phyloP scores from a whole-genome alignment of 2,888 invertebrate species.

The Branchipolynoe longqiensis region DNA sequence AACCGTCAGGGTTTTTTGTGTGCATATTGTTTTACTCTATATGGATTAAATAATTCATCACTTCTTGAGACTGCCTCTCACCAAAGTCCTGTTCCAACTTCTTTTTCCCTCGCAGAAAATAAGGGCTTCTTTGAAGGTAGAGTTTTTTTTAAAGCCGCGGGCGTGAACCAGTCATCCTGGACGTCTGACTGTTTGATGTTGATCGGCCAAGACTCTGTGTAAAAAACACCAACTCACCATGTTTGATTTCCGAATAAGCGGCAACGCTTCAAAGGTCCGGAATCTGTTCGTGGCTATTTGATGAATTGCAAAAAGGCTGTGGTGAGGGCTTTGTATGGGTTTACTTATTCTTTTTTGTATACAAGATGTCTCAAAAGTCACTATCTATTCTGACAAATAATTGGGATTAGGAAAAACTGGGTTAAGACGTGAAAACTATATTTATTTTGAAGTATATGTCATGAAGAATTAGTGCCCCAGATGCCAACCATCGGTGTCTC shows the following conservation, averaged over 20 bases:
- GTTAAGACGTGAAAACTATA: too few relatives aligned
- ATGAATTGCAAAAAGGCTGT: slow-evolving; percentile 17
- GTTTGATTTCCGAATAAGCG: slow-evolving; percentile 50
- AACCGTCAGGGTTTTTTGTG: too few relatives aligned
- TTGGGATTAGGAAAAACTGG: too few relatives aligned
- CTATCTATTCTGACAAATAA: too few relatives aligned
- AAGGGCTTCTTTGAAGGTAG: slow-evolving; percentile 2
- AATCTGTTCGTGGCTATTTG: slow-evolving; percentile 42
- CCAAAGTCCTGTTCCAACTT: neutral
- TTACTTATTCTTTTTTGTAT: too few relatives aligned
- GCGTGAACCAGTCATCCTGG: neutral
- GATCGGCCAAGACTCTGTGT: neutral
- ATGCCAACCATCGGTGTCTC: too few relatives aligned
- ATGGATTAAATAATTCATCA: slow-evolving; percentile 15
- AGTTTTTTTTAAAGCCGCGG: neutral
- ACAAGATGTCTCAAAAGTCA: too few relatives aligned
- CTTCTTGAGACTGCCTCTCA: neutral
- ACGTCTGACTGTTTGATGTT: slow-evolving; percentile 44
- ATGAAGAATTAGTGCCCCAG: too few relatives aligned
- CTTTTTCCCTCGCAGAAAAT: neutral
- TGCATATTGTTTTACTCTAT: neutral
- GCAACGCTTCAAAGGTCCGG: slow-evolving; percentile 26
- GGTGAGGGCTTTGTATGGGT: neutral
- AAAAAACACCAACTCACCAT: slow-evolving; percentile 40
- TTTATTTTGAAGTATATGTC: too few relatives aligned